phyloP scores from a whole-genome alignment of 2,888 invertebrate genomes.

The Caenorhabditis sinica region DNA sequence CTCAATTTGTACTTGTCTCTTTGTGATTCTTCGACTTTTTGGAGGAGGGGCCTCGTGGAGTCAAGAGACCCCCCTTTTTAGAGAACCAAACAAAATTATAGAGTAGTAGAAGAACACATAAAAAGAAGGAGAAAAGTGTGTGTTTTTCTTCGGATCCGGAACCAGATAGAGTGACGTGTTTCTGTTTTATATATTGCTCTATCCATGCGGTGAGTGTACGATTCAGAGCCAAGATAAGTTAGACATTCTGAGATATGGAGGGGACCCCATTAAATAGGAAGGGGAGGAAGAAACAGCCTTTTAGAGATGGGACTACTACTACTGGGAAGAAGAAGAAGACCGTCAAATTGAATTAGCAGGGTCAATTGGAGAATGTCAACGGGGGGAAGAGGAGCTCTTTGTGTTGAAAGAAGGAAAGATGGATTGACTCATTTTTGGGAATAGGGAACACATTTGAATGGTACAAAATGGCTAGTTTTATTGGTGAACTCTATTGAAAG shows the following conservation, averaged over 20 bases:
- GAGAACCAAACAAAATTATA: constrained; percentile 25
- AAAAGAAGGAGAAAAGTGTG: constrained; percentile 1
- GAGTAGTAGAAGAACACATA: background rate
- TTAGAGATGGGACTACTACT: constrained; percentile 20
- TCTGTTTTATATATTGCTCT: background rate
- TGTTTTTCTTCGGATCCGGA: background rate
- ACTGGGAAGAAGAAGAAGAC: constrained; percentile 10
- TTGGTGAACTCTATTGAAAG: background rate
- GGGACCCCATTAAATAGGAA: constrained; percentile 24
- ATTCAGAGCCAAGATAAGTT: constrained; percentile 51
- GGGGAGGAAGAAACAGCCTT: constrained; percentile 24
- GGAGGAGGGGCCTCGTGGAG: no score
- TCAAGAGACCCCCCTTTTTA: no score
- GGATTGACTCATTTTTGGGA: constrained; percentile 17
- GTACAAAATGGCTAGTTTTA: constrained; percentile 5
- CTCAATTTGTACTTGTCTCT: constrained; percentile 32
- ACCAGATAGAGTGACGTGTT: background rate
- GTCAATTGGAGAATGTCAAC: constrained; percentile 58
- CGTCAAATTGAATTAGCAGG: constrained; percentile 63
- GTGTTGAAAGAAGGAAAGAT: constrained; percentile 20
- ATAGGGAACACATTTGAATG: background rate
- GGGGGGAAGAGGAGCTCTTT: constrained; percentile 13
- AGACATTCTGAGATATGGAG: background rate
- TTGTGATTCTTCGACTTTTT: background rate
- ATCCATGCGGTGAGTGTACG: constrained; percentile 6